These are phyloP conservation scores for Nesoenas mayeri DNA, from an alignment of 2,113 vertebrate species.

Conservation along the genomic window DNA sequence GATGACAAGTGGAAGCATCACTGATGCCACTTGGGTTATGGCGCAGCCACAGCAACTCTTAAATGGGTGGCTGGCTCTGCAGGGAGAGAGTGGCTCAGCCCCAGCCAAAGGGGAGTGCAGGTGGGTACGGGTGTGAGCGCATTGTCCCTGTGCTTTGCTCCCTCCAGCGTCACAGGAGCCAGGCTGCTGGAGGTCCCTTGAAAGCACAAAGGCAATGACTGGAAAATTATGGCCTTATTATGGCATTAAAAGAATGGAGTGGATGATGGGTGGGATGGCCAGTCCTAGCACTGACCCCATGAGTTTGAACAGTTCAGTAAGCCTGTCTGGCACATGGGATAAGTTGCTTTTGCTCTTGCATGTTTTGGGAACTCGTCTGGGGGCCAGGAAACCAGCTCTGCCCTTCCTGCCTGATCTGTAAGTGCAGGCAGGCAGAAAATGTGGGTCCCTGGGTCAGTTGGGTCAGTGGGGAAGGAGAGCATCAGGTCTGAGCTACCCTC, in stretches of 20 bases:
- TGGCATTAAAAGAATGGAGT: background rate
- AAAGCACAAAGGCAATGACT: background rate
- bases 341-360: background rate
- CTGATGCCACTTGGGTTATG: accelerated
- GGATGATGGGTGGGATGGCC: background rate
- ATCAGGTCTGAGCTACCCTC: background rate
- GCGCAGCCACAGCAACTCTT: accelerated
- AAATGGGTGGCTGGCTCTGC: accelerated
- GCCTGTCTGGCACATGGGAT: background rate
- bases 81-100: background rate
- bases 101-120: background rate
- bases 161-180: accelerated
- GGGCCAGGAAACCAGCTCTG: background rate
- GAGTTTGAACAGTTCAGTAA: background rate
- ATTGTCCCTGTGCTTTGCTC: background rate
- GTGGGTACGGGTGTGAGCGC: background rate
- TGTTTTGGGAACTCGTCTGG: background rate
- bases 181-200: background rate
- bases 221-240: background rate
- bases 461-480: accelerated
- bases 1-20: accelerated
- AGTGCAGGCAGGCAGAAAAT: background rate
- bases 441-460: accelerated
- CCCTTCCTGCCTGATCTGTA: background rate
- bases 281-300: accelerated